phyloP scores from a whole-genome alignment of 2,888 invertebrate species.

The Lasius fuliginosus region DNA sequence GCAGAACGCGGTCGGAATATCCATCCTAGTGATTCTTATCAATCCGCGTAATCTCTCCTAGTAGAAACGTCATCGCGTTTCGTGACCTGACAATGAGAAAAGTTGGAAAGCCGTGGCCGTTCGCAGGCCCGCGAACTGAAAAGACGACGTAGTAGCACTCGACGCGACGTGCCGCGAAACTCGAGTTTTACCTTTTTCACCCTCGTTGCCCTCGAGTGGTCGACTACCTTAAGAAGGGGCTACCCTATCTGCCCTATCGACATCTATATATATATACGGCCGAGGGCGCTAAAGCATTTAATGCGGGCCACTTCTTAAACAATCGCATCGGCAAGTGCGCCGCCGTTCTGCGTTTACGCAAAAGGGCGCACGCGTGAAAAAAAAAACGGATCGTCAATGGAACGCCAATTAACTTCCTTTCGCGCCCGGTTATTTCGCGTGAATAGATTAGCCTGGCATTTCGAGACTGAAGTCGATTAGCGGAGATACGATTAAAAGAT shows the following conservation, averaged over 20 bases:
- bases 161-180: slow-evolving; percentile 70
- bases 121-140: slow-evolving; percentile 74
- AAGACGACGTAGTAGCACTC: slow-evolving; percentile 75
- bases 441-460: background rate
- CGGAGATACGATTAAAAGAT: background rate
- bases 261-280: slow-evolving; percentile 76
- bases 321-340: slow-evolving; percentile 37
- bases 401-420: background rate
- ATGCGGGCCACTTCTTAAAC: slow-evolving; percentile 66
- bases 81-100: slow-evolving; percentile 85
- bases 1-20: background rate
- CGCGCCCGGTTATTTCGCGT: background rate
- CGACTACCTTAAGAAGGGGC: slow-evolving; percentile 68
- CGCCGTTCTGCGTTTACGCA: slow-evolving; percentile 14
- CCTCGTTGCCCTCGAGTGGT: slow-evolving; percentile 63
- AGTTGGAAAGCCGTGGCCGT: slow-evolving; percentile 76
- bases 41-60: slow-evolving; percentile 30
- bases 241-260: slow-evolving; percentile 85
- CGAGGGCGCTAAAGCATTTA: slow-evolving; percentile 73
- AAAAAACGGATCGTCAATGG: background rate
- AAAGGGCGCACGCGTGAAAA: background rate
- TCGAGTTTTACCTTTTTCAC: slow-evolving; percentile 77
- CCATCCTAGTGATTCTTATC: slow-evolving; percentile 9
- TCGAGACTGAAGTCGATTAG: background rate
- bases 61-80: slow-evolving; percentile 68